Evolutionary conservation across 2,888 invertebrate species (phyloP), one percentile per base, ranked within the genome.

Genomic region (Platerodrilus igneus): DNA sequence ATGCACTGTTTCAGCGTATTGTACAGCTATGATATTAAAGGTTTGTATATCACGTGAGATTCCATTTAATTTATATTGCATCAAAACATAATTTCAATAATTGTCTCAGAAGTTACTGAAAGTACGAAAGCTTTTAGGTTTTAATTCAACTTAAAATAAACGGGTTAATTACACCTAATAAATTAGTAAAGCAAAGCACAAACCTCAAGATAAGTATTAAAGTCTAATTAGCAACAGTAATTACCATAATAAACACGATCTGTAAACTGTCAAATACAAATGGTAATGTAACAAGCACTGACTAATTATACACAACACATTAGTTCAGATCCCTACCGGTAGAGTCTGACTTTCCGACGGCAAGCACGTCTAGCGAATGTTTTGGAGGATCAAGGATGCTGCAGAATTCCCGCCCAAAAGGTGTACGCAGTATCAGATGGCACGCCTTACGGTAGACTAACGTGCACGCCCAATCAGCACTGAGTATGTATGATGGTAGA

Each of bases 371-470:
- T 60, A 59, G 49, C 47, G 51, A 51, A 51, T 55, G 59, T 56
- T 53, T 55, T 52, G 41, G 50, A 50, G 56, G 47, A 52, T 41
- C 59, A 58, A 62, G 66, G 66, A 67, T 66, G 66, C 66, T 66
- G 67, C 49, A 41, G 34, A 57, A 38, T 58, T 60, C 50, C 52
- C 64, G 50, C 62, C 62, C 43, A 27, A 25, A 42, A 47, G 53
- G 51, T 48, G 53, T 51, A 47, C 45, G 49, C 41, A 43, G 44
- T 48, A 48, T 47, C 51, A 34, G 44, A 45, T 37, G 45, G 50
- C 49, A 58, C 61, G 53, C 61, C 62, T 47, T 28, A 49, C 31
- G 40, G 39, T 37, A 47, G 48, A 53, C 46, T 34, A 46, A 36
- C 45, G 31, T 27, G 13, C 42, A 41, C 48, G 51, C 47, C 60